Conservation (phyloP, 2,888 invertebrate species). For the Drosophila conformis region DNA sequence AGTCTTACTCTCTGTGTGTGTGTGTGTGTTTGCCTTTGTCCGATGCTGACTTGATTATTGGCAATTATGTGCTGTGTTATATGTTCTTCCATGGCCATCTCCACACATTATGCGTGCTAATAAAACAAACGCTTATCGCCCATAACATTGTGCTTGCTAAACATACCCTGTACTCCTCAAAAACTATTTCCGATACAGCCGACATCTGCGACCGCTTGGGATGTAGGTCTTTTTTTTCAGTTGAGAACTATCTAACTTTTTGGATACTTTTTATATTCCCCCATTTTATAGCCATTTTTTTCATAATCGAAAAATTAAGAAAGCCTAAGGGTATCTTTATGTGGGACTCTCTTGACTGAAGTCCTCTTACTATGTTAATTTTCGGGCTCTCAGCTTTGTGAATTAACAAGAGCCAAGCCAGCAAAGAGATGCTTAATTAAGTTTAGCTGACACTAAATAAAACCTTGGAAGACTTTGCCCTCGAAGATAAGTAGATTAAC, state of each 20-base stretch:
- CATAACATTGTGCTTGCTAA: background rate
- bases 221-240: background rate
- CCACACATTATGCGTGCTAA: conserved; percentile 36
- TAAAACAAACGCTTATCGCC: conserved; percentile 44
- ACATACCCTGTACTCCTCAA: background rate
- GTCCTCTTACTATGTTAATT: conserved; percentile 2
- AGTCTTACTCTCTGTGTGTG: conserved; percentile 13
- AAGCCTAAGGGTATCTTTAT: background rate
- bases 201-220: background rate
- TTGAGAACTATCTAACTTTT: background rate
- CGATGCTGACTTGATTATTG: conserved; percentile 65
- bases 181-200: background rate
- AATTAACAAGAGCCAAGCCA: conserved; percentile 31
- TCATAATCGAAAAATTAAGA: background rate
- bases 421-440: conserved; percentile 56
- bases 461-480: conserved; percentile 1
- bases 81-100: conserved; percentile 14
- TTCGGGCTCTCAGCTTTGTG: conserved; percentile 18
- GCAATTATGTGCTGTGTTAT: conserved; percentile 69
- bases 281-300: background rate
- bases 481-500: conserved; percentile 10
- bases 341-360: too few species aligned
- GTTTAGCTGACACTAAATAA: conserved; percentile 34
- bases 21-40: conserved; percentile 24
- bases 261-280: background rate